These are phyloP conservation scores for Limenitis arthemis DNA, from an alignment of 2,888 invertebrate genomes.

Conservation along the genomic window DNA sequence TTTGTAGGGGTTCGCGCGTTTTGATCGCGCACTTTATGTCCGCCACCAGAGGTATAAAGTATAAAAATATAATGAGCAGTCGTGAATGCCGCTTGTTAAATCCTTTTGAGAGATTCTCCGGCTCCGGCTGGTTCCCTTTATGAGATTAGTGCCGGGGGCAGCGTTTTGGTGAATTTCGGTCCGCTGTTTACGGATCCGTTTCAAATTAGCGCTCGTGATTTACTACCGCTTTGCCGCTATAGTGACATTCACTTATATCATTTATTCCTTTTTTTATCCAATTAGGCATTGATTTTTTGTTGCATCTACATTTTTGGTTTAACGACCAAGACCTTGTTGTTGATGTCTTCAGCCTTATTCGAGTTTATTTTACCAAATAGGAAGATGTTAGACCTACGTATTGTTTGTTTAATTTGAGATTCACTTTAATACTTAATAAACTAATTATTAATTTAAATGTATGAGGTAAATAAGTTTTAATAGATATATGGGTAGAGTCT, in stretches of 20 bases:
- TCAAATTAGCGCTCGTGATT: constrained; percentile 64
- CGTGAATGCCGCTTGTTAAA: constrained; percentile 69
- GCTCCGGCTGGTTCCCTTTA: constrained; percentile 50
- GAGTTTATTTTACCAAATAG: too few species aligned
- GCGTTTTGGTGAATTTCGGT: constrained; percentile 43
- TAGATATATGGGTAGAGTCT: too few species aligned
- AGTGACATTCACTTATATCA: constrained; percentile 43
- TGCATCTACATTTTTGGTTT: background rate
- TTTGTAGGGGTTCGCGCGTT: constrained; percentile 71
- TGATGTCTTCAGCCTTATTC: too few species aligned
- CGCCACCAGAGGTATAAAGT: constrained; percentile 61
- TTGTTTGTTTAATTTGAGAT: too few species aligned
- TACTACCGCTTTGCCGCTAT: constrained; percentile 48
- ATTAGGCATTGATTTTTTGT: background rate
- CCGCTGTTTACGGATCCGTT: constrained; percentile 53
- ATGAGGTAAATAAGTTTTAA: too few species aligned
- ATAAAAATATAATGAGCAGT: constrained; percentile 70
- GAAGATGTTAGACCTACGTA: too few species aligned
- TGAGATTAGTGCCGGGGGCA: constrained; percentile 51
- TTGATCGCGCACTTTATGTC: constrained; percentile 69
- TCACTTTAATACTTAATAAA: too few species aligned
- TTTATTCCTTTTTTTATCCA: constrained; percentile 36
- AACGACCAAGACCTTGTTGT: background rate
- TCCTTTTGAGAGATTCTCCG: constrained; percentile 62
- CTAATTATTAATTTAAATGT: too few species aligned